Conservation (phyloP, 2,113 vertebrate species). For the Petroica traversi region DNA sequence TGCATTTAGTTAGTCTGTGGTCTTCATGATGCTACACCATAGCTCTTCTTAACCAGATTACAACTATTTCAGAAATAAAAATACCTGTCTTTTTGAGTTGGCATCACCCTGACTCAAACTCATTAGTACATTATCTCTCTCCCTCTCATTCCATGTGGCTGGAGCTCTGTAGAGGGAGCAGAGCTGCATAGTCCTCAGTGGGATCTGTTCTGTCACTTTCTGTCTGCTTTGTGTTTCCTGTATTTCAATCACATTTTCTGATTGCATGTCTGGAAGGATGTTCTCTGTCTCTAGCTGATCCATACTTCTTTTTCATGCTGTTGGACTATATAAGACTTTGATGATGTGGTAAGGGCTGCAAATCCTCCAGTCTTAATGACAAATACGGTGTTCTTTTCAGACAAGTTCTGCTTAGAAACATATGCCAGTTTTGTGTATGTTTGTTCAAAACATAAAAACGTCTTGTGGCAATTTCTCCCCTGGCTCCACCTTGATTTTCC, state of each 20-base stretch:
- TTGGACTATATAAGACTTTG: not conserved
- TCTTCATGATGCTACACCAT: not conserved
- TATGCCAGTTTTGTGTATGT: not conserved
- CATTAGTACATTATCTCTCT: not conserved
- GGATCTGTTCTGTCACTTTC: not conserved
- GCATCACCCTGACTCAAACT: not conserved
- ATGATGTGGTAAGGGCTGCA: not conserved
- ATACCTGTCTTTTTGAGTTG: not conserved
- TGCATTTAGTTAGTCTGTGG: not conserved
- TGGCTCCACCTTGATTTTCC: not conserved
- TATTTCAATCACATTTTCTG: not conserved
- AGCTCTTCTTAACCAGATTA: not conserved
- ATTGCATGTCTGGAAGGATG: not conserved
- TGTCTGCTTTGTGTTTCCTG: not conserved
- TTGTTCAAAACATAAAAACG: not conserved
- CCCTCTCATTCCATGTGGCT: not conserved
- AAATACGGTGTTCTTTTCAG: not conserved
- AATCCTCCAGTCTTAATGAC: not conserved
- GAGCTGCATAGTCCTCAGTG: rapidly evolving
- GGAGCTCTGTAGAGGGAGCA: not conserved
- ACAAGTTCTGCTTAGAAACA: not conserved
- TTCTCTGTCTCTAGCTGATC: not conserved
- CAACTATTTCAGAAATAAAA: not conserved
- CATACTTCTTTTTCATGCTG: not conserved
- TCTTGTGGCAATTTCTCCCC: not conserved